A percentile compares a stretch with the other conserved stretches of the same genome.
Conservation (phyloP, 2,888 invertebrate genomes). For the Drosophila subquinaria region DNA sequence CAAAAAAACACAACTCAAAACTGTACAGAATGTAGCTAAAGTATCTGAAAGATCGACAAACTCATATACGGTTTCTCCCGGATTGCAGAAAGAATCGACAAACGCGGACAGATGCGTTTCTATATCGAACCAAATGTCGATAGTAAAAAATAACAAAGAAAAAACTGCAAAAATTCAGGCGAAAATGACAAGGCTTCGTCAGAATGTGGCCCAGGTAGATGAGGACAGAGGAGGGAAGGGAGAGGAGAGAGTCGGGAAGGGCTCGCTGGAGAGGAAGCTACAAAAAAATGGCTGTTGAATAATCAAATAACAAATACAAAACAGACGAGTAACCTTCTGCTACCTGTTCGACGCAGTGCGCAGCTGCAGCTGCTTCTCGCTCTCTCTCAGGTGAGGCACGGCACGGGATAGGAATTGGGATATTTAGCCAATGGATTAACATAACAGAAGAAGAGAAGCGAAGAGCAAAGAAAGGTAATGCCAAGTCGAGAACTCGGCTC, state of each 20-base stretch:
- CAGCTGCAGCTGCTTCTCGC: conserved; percentile 69
- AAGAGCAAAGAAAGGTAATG: conserved; percentile 41
- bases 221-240: conserved; percentile 11
- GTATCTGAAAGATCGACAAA: conserved; percentile 1
- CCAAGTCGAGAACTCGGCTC: conserved; percentile 56
- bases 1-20: conserved; percentile 12
- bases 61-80: conserved; percentile 5
- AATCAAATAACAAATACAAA: conserved; percentile 68
- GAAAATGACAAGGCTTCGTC: conserved; percentile 57
- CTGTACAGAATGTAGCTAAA: conserved; percentile 9
- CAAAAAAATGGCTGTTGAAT: conserved; percentile 69
- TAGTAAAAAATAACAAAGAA: conserved; percentile 42
- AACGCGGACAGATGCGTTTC: conserved; percentile 49
- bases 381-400: conserved; percentile 43
- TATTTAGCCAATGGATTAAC: conserved; percentile 73
- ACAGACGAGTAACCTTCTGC: conserved; percentile 49
- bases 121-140: conserved; percentile 38
- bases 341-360: conserved; percentile 61
- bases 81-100: conserved; percentile 46
- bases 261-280: conserved; percentile 43
- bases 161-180: conserved; percentile 54
- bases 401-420: conserved; percentile 41
- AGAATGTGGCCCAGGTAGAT: conserved; percentile 52
- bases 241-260: conserved; percentile 13
- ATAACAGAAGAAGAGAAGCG: conserved; percentile 39